These are phyloP conservation scores for Thera britannica DNA, from an alignment of 2,888 invertebrate genomes.

Conservation along the genomic window DNA sequence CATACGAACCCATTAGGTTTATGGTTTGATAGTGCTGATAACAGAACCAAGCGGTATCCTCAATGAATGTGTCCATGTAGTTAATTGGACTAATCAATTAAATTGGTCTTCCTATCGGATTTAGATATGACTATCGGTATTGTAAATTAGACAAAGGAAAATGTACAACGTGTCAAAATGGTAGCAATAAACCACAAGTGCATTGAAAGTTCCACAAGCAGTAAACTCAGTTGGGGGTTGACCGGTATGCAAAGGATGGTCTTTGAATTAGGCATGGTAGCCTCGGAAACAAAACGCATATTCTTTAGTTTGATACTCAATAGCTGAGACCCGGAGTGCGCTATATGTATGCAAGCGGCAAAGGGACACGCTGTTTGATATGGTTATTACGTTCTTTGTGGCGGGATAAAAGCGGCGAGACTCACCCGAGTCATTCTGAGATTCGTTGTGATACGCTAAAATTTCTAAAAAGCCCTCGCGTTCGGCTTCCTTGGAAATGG, in stretches of 20 bases:
- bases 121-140: constrained; percentile 29
- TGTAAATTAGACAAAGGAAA: constrained; percentile 32
- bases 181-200: constrained; percentile 32
- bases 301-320: constrained; percentile 77
- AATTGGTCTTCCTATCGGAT: constrained; percentile 34
- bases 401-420: constrained; percentile 74
- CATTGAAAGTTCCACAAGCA: constrained; percentile 22
- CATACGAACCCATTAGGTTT: constrained; percentile 70
- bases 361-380: constrained; percentile 83
- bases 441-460: constrained; percentile 82
- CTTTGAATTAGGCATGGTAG: constrained; percentile 71
- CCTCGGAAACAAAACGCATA: constrained; percentile 78
- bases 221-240: constrained; percentile 44
- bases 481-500: constrained; percentile 75
- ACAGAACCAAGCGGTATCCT: constrained; percentile 44
- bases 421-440: constrained; percentile 62
- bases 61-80: constrained; percentile 47
- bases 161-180: constrained; percentile 27
- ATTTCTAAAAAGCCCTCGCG: constrained; percentile 63
- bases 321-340: constrained; percentile 58
- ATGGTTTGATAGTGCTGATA: constrained; percentile 61
- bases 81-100: constrained; percentile 45
- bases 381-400: constrained; percentile 84
- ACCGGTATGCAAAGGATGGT: constrained; percentile 60
- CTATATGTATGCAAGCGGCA: constrained; percentile 81